A percentile compares a stretch with the other conserved stretches of the same genome.
phyloP scores from a whole-genome alignment of 2,113 vertebrate species.

The Hucho hucho region DNA sequence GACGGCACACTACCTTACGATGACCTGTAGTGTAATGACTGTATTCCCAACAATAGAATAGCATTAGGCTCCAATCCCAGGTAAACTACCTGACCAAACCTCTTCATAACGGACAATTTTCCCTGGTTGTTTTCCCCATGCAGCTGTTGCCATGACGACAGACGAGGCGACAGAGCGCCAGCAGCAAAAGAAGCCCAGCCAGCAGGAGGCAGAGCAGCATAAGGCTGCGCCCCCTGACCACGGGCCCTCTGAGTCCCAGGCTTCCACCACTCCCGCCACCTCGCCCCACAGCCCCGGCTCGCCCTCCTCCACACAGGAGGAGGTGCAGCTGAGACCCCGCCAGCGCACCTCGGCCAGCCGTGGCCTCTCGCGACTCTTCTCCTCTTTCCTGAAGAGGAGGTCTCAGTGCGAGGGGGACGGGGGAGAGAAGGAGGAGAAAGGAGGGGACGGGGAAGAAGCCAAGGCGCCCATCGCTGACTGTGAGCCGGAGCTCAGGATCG shows the following conservation, averaged over 20 bases:
- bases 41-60: not conserved
- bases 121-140: not conserved
- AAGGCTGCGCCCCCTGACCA: conserved; percentile 44
- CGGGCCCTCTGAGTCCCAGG: conserved; percentile 32
- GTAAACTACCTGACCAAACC: conserved; percentile 1
- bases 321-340: conserved; percentile 75
- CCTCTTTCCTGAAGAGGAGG: conserved; percentile 90
- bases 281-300: conserved; percentile 14
- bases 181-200: conserved; percentile 72
- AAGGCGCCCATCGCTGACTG: conserved; percentile 97
- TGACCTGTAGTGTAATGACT: not conserved
- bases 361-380: conserved; percentile 89
- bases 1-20: not conserved
- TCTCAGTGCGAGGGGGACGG: conserved; percentile 85
- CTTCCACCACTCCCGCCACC: conserved; percentile 4
- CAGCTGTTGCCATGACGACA: conserved; percentile 92
- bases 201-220: conserved; percentile 65
- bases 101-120: not conserved
- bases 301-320: conserved; percentile 68
- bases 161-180: conserved; percentile 79
- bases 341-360: conserved; percentile 75
- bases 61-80: not conserved
- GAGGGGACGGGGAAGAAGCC: conserved; percentile 67
- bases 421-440: conserved; percentile 56
- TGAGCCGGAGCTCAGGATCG: conserved; percentile 87